Percentiles rank a stretch among this genome's conserved stretches.
Conservation (phyloP, 2,888 invertebrate genomes). For the Parnassius orleans region DNA sequence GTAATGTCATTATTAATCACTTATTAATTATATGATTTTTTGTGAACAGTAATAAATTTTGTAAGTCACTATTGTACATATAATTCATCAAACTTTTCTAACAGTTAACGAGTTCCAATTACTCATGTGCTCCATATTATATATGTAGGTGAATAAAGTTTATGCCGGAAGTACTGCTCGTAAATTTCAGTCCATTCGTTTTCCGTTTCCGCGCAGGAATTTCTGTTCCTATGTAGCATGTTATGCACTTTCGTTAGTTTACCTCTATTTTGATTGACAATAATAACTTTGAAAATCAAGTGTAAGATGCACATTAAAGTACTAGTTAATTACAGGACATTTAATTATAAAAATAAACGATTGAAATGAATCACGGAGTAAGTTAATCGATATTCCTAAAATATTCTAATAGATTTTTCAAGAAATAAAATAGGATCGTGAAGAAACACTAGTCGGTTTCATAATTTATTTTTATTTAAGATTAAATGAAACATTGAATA, state of each 20-base stretch:
- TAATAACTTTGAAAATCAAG: background rate
- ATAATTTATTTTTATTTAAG: no score
- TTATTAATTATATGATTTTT: no score
- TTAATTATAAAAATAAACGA: no score
- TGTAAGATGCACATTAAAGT: background rate
- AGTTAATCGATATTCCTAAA: no score
- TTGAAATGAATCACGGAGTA: no score
- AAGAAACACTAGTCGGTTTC: no score
- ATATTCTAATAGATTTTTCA: no score
- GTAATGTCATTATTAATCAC: no score
- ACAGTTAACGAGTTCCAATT: constrained; percentile 4
- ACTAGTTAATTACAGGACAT: no score
- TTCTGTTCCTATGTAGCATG: constrained; percentile 33
- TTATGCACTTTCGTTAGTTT: constrained; percentile 23
- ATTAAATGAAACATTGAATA: no score
- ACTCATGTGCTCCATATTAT: background rate
- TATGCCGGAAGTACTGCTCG: constrained; percentile 64
- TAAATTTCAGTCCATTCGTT: constrained; percentile 74
- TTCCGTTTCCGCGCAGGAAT: constrained; percentile 57
- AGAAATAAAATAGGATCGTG: no score
- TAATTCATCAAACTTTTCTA: background rate
- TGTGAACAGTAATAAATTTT: no score
- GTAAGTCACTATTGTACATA: background rate
- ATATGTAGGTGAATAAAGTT: constrained; percentile 23
- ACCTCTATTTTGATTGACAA: background rate